Conservation (phyloP, 2,113 vertebrate genomes). For the Tautogolabrus adspersus region DNA sequence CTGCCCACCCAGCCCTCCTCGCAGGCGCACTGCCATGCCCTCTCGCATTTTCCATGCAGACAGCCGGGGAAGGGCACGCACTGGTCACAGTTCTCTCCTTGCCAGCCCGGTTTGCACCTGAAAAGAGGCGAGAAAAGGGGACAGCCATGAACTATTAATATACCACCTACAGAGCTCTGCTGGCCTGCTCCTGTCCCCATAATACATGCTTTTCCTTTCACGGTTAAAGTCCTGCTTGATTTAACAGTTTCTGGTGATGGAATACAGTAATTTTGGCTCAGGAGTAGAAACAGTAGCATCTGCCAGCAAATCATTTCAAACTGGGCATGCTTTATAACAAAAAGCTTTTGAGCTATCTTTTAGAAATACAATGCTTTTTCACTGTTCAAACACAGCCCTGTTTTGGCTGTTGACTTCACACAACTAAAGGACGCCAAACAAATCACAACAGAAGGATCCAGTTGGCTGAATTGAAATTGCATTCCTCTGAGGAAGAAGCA, state of each 20-base stretch:
- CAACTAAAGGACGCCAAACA: not conserved
- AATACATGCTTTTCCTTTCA: not conserved
- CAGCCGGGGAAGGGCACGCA: constrained; percentile 92
- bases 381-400: constrained; percentile 46
- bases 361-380: constrained; percentile 11
- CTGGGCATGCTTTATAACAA: not conserved
- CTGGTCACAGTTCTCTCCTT: constrained; percentile 88
- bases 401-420: constrained; percentile 39
- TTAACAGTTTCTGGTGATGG: not conserved
- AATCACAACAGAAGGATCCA: constrained; percentile 8
- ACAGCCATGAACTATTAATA: constrained; percentile 51
- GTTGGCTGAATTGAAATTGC: constrained; percentile 12
- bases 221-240: not conserved
- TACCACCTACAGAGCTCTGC: constrained; percentile 9
- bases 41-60: constrained; percentile 88
- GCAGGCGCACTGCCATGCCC: constrained; percentile 94
- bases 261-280: not conserved
- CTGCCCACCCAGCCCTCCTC: constrained; percentile 92
- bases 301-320: constrained; percentile 1
- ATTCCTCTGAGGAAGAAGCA: constrained; percentile 5
- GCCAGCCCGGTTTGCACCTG: constrained; percentile 95
- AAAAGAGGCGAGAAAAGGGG: constrained; percentile 24
- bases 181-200: constrained; percentile 1
- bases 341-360: constrained; percentile 16
- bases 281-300: not conserved